Conservation (phyloP, 2,888 invertebrate species). For the Clepsis dumicolana region DNA sequence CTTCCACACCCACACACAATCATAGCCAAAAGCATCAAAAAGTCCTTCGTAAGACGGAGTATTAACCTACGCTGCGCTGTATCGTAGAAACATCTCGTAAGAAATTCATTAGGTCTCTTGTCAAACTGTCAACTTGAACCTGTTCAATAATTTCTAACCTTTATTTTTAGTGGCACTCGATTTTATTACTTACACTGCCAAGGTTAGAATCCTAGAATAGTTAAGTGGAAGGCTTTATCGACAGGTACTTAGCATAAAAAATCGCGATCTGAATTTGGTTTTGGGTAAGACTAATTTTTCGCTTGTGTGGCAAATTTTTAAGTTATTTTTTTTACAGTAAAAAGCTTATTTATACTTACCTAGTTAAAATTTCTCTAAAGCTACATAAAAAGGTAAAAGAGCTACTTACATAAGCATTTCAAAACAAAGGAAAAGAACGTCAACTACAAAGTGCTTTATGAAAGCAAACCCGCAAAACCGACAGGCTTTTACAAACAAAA, state of each 20-base stretch:
- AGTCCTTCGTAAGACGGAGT: too few relatives aligned
- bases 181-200: constrained; percentile 11
- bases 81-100: constrained; percentile 10
- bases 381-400: not conserved
- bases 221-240: not conserved
- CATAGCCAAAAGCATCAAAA: too few relatives aligned
- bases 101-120: constrained; percentile 16
- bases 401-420: not conserved
- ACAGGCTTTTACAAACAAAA: constrained; percentile 4
- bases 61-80: too few relatives aligned
- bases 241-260: not conserved
- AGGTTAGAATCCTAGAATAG: constrained; percentile 2
- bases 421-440: not conserved
- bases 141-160: constrained; percentile 25
- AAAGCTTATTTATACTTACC: not conserved
- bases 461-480: not conserved
- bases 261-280: not conserved
- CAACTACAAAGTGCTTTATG: constrained; percentile 4
- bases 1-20: too few relatives aligned
- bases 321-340: too few relatives aligned
- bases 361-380: not conserved
- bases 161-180: constrained; percentile 21
- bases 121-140: constrained; percentile 30
- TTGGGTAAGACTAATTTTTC: not conserved
- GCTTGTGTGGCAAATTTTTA: too few relatives aligned